phyloP scores from a whole-genome alignment of 2,888 invertebrate genomes.

The Smittia aterrima region DNA sequence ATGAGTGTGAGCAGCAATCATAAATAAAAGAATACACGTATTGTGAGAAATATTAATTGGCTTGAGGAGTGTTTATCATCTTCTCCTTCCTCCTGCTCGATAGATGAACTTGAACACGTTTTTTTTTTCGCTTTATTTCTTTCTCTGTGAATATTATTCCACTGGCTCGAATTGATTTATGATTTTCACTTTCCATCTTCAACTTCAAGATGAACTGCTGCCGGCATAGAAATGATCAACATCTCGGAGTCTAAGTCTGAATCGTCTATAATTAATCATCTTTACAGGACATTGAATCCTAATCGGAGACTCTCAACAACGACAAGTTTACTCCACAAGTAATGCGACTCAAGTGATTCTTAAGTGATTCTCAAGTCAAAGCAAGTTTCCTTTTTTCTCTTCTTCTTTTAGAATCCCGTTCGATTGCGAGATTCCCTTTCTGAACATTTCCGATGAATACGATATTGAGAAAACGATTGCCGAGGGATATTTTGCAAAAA shows the following conservation, averaged over 20 bases:
- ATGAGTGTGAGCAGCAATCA: not conserved
- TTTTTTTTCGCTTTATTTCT: no score
- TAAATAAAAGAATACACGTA: not conserved
- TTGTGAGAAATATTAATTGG: not conserved
- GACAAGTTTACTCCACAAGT: conserved; percentile 3
- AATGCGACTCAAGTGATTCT: not conserved
- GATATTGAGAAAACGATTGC: conserved; percentile 63
- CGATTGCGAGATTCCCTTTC: conserved; percentile 56
- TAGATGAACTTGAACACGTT: not conserved
- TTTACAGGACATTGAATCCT: conserved; percentile 16
- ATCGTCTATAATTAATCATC: conserved; percentile 25
- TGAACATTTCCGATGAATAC: conserved; percentile 61
- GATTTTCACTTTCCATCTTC: not conserved
- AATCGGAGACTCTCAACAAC: not conserved
- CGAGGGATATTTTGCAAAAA: conserved; percentile 68
- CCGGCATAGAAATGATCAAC: conserved; percentile 19
- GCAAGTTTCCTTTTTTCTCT: no score
- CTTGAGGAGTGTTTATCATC: not conserved
- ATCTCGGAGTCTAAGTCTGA: conserved; percentile 39
- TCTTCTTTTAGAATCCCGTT: conserved; percentile 53
- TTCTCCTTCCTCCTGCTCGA: not conserved
- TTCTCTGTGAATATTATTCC: not conserved
- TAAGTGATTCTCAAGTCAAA: not conserved
- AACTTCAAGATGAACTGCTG: conserved; percentile 2
- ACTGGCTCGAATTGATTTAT: not conserved